phyloP scores from a whole-genome alignment of 2,797 vertebrate genomes.

The Triplophysa bombifrons region DNA sequence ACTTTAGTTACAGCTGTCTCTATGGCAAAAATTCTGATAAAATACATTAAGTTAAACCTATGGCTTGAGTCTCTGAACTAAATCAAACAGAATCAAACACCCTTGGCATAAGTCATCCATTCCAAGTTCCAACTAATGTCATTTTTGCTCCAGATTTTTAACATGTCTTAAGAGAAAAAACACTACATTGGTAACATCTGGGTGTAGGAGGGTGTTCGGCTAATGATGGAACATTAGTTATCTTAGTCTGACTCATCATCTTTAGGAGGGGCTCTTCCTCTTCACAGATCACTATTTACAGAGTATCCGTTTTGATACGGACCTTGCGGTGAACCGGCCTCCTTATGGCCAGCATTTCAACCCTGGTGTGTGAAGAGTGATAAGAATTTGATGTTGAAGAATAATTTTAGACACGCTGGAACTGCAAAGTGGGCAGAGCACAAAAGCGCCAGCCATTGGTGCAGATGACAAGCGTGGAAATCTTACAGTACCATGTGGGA shows the following conservation, averaged over 20 bases:
- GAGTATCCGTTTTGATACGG: slow-evolving; percentile 57
- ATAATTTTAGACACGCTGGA: slow-evolving; percentile 63
- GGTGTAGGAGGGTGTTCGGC: slow-evolving; percentile 28
- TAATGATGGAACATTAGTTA: slow-evolving; percentile 11
- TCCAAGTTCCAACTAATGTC: not conserved
- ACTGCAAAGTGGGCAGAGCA: slow-evolving; percentile 60
- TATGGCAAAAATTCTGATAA: not conserved
- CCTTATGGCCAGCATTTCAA: slow-evolving; percentile 54
- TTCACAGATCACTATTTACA: slow-evolving; percentile 62
- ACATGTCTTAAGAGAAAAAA: slow-evolving; percentile 51
- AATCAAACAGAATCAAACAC: not conserved
- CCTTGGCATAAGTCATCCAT: not conserved
- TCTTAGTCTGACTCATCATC: slow-evolving; percentile 47
- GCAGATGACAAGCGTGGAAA: slow-evolving; percentile 71
- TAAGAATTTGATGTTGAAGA: slow-evolving; percentile 59
- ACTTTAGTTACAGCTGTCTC: not conserved
- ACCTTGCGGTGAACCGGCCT: slow-evolving; percentile 46
- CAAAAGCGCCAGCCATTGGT: slow-evolving; percentile 70
- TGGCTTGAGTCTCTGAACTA: not conserved
- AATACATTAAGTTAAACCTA: not conserved
- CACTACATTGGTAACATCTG: slow-evolving; percentile 15
- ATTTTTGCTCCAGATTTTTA: not conserved
- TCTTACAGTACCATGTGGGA: slow-evolving; percentile 49
- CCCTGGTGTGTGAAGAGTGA: slow-evolving; percentile 50
- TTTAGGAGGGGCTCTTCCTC: slow-evolving; percentile 60